Conservation (phyloP, 2,888 invertebrate genomes). For the Aelia acuminata region DNA sequence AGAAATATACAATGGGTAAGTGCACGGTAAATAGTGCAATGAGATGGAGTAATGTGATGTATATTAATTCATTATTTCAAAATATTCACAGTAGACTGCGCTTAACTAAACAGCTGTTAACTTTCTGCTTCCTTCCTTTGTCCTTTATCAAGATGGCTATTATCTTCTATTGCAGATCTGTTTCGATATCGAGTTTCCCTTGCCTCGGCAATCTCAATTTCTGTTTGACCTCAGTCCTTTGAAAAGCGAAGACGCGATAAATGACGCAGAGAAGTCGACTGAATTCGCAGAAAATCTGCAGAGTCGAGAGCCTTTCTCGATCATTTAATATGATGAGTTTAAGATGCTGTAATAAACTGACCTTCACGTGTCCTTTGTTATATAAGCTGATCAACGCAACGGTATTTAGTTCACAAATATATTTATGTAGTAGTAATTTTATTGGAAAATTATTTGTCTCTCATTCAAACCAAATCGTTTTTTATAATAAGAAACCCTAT, state of each 20-base stretch:
- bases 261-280: not conserved
- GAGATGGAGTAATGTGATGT: too few species aligned
- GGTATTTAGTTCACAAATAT: too few species aligned
- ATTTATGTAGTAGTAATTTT: too few species aligned
- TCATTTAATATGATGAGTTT: not conserved
- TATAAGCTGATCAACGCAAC: not conserved
- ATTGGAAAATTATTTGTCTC: too few species aligned
- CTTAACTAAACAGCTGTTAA: not conserved
- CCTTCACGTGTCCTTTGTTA: not conserved
- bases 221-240: not conserved
- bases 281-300: not conserved
- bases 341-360: not conserved
- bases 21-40: too few species aligned
- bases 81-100: not conserved
- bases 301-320: not conserved
- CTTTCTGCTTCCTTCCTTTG: not conserved
- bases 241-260: not conserved
- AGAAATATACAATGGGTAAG: too few species aligned
- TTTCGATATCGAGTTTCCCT: not conserved
- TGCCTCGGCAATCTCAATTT: not conserved
- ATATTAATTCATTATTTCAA: too few species aligned
- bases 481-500: too few species aligned
- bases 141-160: not conserved
- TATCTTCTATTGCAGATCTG: not conserved
- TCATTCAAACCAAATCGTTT: too few species aligned